Evolutionary conservation across 1,140 invertebrate species (phyloP).

Genomic region (Nasonia giraulti): DNA sequence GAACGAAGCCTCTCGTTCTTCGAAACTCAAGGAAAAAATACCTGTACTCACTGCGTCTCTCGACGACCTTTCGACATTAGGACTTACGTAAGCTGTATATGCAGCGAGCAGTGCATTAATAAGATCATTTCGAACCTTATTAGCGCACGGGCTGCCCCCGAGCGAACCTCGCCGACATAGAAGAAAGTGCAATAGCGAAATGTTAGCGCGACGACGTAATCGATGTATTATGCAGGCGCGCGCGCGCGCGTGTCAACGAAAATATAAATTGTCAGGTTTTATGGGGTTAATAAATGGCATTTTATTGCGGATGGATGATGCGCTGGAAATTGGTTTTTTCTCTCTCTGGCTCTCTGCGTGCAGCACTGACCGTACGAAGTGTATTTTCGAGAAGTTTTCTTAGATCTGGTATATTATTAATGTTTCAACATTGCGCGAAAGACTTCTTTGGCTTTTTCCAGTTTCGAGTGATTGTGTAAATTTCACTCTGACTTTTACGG

Average conservation of each 20-base stretch:
- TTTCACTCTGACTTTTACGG: too few species aligned
- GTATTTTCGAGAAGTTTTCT: not conserved
- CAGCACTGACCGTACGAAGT: too few species aligned
- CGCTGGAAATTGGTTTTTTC: not conserved
- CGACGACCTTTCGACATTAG: not conserved
- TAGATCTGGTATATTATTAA: not conserved
- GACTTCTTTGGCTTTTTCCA: not conserved
- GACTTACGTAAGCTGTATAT: not conserved
- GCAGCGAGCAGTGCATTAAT: not conserved
- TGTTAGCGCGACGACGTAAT: slow-evolving; percentile 14
- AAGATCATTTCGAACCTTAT: slow-evolving; percentile 16
- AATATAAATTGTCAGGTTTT: not conserved
- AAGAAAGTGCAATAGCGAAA: not conserved
- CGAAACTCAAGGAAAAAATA: not conserved
- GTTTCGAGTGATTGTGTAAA: not conserved
- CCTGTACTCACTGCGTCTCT: not conserved
- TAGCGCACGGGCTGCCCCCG: not conserved
- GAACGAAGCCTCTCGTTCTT: not conserved
- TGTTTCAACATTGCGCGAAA: not conserved
- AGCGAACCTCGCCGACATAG: not conserved
- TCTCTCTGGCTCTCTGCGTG: too few species aligned
- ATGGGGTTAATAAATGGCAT: not conserved
- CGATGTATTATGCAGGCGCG: not conserved
- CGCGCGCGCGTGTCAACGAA: not conserved
- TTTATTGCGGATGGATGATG: not conserved